These are phyloP conservation scores for Epinotia brunnichana DNA, from an alignment of 2,888 invertebrate genomes.

Conservation along the genomic window DNA sequence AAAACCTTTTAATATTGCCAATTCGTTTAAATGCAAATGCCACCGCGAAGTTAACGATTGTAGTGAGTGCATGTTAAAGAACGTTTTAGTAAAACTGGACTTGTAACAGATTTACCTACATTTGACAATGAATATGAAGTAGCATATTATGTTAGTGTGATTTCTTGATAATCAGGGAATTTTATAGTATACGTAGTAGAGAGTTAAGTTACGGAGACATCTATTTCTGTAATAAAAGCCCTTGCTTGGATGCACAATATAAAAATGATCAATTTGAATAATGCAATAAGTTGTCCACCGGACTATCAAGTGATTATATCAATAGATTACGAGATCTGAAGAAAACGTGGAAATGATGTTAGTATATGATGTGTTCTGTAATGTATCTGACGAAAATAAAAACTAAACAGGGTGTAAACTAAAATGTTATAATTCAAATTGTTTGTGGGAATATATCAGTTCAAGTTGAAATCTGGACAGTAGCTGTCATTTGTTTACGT, in stretches of 20 bases:
- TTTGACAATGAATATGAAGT: not conserved
- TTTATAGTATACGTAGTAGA: not conserved
- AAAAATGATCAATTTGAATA: not conserved
- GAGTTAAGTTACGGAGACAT: not conserved
- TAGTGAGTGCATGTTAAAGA: not conserved
- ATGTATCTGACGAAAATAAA: slow-evolving; percentile 49
- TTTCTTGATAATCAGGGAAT: not conserved
- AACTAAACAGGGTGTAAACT: slow-evolving; percentile 35
- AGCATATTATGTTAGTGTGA: too few species aligned
- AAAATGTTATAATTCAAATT: slow-evolving; percentile 49
- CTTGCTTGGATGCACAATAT: not conserved
- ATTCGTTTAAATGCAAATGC: not conserved
- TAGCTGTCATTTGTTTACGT: slow-evolving; percentile 33
- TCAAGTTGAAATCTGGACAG: slow-evolving; percentile 50
- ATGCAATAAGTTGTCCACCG: not conserved
- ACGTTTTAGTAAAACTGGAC: not conserved
- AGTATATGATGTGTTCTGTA: not conserved
- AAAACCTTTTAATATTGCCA: not conserved
- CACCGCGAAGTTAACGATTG: not conserved
- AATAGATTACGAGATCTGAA: not conserved
- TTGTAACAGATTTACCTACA: too few species aligned
- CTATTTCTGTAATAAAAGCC: not conserved
- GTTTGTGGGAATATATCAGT: slow-evolving; percentile 83
- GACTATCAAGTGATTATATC: slow-evolving; percentile 1
- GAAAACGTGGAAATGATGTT: slow-evolving; percentile 3